Evolutionary conservation across 2,113 vertebrate species (phyloP).

Genomic region (Prunella himalayana): DNA sequence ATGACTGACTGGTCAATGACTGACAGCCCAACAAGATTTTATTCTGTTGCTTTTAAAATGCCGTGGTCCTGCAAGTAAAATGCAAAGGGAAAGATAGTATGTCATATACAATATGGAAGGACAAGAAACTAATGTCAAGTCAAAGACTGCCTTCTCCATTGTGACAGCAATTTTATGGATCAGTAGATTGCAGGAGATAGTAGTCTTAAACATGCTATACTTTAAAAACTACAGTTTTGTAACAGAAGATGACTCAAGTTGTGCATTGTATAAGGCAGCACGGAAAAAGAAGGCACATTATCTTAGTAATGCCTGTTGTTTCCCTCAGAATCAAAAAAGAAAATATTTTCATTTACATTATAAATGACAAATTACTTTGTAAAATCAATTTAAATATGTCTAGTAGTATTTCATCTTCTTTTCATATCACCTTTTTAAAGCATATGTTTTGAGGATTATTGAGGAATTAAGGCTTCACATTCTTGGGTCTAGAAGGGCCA

Average conservation of each 20-base stretch:
- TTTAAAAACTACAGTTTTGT: conserved; percentile 40
- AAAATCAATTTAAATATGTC: background rate
- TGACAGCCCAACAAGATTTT: background rate
- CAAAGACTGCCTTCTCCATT: conserved; percentile 24
- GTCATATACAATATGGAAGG: conserved; percentile 7
- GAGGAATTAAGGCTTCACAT: background rate
- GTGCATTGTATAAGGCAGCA: background rate
- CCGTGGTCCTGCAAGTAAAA: background rate
- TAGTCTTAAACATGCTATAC: background rate
- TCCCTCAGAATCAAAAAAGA: background rate
- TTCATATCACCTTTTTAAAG: background rate
- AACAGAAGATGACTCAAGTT: background rate
- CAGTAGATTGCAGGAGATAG: background rate
- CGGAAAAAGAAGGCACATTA: background rate
- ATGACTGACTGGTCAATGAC: background rate
- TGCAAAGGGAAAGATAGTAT: background rate
- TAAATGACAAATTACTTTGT: background rate
- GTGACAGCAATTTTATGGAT: conserved; percentile 25
- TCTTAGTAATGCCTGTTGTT: background rate
- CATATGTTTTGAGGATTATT: background rate
- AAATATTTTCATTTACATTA: background rate
- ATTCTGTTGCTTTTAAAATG: conserved; percentile 29
- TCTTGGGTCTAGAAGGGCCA: background rate
- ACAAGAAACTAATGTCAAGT: conserved; percentile 35
- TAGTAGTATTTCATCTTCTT: background rate